Base-by-base conservation (phyloP, 2,113 vertebrate species). In the Thinocorus orbignyianus region DNA sequence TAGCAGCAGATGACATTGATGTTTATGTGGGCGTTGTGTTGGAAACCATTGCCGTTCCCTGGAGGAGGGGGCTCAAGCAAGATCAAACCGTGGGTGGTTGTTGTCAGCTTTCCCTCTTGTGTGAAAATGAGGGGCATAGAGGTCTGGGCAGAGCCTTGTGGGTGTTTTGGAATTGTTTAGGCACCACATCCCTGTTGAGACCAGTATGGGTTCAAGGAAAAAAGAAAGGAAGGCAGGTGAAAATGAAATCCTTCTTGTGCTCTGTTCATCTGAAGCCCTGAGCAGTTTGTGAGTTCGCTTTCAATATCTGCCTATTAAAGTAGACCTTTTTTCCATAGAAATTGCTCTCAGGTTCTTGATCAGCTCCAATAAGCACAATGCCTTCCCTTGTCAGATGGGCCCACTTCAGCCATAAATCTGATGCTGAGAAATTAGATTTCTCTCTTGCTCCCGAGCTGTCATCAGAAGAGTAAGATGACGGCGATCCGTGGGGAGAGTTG, bases 341-440 rank as follows among this genome's bases (percentile, higher is more conserved):
- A 93, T 92, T 92, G 69, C 94, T 83, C 83, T 73, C 69, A 42
- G 76, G 54, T 78, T 91, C 91, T 95, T 86, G 91, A 83, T 95
- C 86, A 94, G 90, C 95, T 93, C 22, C 39, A 91, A 55, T 70
- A 83, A 93, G 69, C 94, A 81, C 86, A 76, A 39, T 42, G 57
- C 66, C 78, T 76, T 68, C 51, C 46, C 77, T 68, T 90, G 92
- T 89, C 86, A 93, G 84, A 69, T 25, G 18, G 61, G 22, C 83
- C 77, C 73, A 13, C 73, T 89, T 31, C 42, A 79, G 68, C 89
- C 0, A 12, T 89, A 91, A 93, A 94, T 91, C 84, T 87, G 78
- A 25, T 57, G 65, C 19, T 41, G 89, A 91, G 83, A 91, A 89
- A 81, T 93, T 17, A 23, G 65, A 66, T 95, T 94, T 95, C 65